Conservation (phyloP, 1,140 invertebrate species). For the Rhagoletis zephyria region DNA sequence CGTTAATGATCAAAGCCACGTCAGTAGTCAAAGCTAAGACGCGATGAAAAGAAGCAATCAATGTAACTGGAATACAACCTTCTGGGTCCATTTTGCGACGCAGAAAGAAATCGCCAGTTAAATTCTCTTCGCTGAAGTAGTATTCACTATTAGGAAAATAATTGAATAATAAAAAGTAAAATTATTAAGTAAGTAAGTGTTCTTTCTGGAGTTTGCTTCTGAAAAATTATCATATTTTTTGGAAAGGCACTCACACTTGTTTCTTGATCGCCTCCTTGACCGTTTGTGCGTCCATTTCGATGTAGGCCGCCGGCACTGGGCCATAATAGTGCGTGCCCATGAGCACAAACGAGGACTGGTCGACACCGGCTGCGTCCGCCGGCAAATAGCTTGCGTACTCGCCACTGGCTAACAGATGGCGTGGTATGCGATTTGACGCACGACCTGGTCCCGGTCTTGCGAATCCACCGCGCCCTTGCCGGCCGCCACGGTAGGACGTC, state of each 20-base stretch:
- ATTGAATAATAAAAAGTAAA: constrained; percentile 7
- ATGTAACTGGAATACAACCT: constrained; percentile 91
- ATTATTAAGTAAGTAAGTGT: not conserved
- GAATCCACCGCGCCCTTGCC: constrained; percentile 70
- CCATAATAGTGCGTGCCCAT: constrained; percentile 77
- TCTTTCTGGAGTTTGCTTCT: not conserved
- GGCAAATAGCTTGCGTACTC: constrained; percentile 68
- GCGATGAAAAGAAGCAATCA: constrained; percentile 96
- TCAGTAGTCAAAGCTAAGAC: constrained; percentile 91
- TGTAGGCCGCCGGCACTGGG: constrained; percentile 74
- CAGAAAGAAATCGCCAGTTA: constrained; percentile 95
- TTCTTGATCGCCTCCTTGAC: constrained; percentile 87
- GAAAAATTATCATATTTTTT: not conserved
- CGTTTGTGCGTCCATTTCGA: constrained; percentile 75
- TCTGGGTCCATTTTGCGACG: constrained; percentile 95
- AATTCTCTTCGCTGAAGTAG: constrained; percentile 98
- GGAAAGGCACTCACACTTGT: constrained; percentile 82
- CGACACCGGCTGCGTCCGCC: constrained; percentile 68
- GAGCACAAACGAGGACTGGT: constrained; percentile 75
- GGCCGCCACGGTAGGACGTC: constrained; percentile 69
- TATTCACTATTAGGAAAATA: constrained; percentile 87
- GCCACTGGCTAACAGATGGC: constrained; percentile 71
- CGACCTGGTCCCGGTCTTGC: constrained; percentile 72
- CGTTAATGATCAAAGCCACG: constrained; percentile 85
- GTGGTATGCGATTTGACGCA: constrained; percentile 71